Percentiles rank a stretch among this genome's conserved stretches.
Evolutionary conservation across 2,113 vertebrate species (phyloP).

Genomic region (Penelope pileata): DNA sequence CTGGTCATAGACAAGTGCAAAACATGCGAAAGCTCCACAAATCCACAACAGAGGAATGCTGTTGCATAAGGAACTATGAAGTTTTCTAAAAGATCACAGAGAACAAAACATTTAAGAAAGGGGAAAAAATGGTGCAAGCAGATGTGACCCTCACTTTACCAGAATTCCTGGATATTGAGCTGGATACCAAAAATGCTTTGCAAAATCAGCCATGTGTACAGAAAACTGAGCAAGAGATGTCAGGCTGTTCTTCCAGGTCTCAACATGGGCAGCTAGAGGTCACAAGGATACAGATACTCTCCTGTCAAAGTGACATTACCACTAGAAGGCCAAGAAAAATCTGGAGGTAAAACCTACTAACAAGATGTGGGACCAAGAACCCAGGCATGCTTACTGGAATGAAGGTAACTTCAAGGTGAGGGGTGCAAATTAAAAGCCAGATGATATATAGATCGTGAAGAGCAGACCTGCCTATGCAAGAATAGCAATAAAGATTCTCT

Average conservation of each 20-base stretch:
- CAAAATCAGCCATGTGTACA: neutral
- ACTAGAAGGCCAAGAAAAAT: neutral
- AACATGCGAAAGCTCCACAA: neutral
- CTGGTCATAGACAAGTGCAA: neutral
- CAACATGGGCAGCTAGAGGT: neutral
- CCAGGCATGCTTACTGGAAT: neutral
- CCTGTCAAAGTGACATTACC: neutral
- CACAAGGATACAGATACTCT: neutral
- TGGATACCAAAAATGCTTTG: neutral
- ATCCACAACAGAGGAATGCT: neutral
- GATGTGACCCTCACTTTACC: neutral
- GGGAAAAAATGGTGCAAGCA: neutral
- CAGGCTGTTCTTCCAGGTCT: neutral
- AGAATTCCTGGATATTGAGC: neutral
- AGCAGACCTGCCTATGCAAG: neutral
- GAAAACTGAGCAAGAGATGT: neutral
- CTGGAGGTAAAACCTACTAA: neutral
- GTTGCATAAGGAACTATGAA: rapidly evolving
- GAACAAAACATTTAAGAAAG: neutral
- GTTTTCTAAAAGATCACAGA: neutral
- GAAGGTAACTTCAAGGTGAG: neutral
- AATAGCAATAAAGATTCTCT: neutral
- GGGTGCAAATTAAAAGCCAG: neutral
- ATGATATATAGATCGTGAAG: neutral
- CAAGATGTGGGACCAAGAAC: neutral